These are phyloP conservation scores for Zhuqinia jingwanae DNA, from an alignment of 2,888 invertebrate genomes.

Conservation along the genomic window DNA sequence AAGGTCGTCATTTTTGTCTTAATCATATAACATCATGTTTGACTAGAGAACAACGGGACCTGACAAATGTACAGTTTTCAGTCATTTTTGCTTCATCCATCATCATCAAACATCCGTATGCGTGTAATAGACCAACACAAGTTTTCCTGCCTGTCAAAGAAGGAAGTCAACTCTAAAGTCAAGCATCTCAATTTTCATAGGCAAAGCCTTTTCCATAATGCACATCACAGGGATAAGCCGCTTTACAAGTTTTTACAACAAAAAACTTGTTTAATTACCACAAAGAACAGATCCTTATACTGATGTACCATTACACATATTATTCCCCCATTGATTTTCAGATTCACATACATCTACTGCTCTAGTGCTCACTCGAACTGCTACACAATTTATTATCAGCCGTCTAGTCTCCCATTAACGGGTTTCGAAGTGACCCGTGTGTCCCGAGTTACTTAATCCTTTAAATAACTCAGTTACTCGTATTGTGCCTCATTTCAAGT, in stretches of 20 bases:
- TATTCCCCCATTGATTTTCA: too few relatives aligned
- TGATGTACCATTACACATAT: neutral
- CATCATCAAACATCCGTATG: conserved; percentile 17
- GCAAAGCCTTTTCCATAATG: conserved; percentile 22
- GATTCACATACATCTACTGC: too few relatives aligned
- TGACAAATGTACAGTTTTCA: conserved; percentile 42
- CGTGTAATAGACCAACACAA: too few relatives aligned
- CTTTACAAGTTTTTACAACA: conserved; percentile 35
- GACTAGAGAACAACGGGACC: conserved; percentile 38
- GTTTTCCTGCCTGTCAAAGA: neutral
- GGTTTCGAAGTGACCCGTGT: neutral
- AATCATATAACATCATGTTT: neutral
- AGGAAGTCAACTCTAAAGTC: conserved; percentile 37
- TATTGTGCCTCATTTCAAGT: too few relatives aligned
- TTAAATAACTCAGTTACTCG: too few relatives aligned
- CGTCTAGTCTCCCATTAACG: neutral
- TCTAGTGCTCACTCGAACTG: too few relatives aligned
- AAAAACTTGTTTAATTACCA: conserved; percentile 56
- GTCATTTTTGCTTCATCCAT: conserved; percentile 53
- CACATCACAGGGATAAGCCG: conserved; percentile 38
- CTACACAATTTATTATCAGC: too few relatives aligned
- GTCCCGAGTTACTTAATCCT: neutral
- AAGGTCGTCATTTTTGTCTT: conserved; percentile 38
- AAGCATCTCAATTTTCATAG: conserved; percentile 54
- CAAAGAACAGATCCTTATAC: too few relatives aligned